Conservation (phyloP, 2,797 vertebrate species). For the Hylomyscus alleni region DNA sequence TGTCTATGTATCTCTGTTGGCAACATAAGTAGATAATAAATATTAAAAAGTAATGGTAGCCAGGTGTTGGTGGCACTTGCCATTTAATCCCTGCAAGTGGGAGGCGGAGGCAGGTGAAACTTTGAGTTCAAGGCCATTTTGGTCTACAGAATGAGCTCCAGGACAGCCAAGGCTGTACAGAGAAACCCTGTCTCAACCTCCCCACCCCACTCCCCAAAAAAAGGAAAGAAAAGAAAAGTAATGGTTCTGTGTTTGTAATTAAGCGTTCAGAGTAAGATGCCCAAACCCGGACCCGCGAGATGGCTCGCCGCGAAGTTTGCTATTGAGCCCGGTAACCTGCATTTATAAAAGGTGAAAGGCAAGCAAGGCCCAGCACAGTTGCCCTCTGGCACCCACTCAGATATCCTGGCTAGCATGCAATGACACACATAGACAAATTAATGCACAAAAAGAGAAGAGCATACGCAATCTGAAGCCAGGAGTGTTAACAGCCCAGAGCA, state of each 20-base stretch:
- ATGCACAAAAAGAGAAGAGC: slow-evolving; percentile 52
- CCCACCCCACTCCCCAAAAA: too few species aligned
- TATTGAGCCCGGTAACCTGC: background rate
- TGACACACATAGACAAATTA: background rate
- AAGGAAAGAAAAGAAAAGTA: background rate
- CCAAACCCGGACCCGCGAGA: slow-evolving; percentile 77
- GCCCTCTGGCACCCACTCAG: background rate
- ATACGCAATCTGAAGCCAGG: slow-evolving; percentile 90
- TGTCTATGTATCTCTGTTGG: background rate
- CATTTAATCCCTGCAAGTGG: background rate
- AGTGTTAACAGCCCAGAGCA: slow-evolving; percentile 89
- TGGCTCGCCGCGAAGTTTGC: background rate
- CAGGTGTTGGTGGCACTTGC: too few species aligned
- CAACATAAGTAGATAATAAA: slow-evolving; percentile 11
- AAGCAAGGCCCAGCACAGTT: background rate
- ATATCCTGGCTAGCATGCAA: background rate
- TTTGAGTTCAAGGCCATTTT: background rate
- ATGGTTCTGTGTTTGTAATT: background rate
- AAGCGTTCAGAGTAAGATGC: slow-evolving; percentile 67
- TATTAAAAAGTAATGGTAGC: background rate
- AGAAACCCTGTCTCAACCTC: background rate
- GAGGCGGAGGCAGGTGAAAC: background rate
- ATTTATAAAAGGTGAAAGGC: background rate
- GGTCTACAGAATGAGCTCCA: background rate
- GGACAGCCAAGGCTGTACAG: background rate